Evolutionary conservation across 2,888 invertebrate genomes (phyloP).

Genomic region (Mythimna pallens): DNA sequence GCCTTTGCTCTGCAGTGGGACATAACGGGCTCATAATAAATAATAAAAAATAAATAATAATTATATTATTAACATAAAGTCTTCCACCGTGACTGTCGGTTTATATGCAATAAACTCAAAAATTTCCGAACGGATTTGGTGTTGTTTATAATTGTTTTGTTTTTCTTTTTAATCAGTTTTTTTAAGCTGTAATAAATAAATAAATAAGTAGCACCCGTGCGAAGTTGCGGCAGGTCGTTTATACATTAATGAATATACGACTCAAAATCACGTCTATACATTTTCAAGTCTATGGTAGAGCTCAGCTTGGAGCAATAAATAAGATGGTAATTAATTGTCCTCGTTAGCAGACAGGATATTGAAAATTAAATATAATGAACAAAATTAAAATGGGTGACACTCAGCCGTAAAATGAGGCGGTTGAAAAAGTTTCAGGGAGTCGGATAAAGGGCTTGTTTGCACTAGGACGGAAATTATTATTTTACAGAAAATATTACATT

Average conservation of each 20-base stretch:
- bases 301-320: constrained; percentile 59
- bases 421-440: constrained; percentile 24
- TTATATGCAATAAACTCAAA: too few species aligned
- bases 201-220: too few species aligned
- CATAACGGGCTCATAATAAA: too few species aligned
- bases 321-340: constrained; percentile 63
- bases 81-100: too few species aligned
- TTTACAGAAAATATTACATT: not conserved
- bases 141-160: too few species aligned
- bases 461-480: not conserved
- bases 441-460: constrained; percentile 26
- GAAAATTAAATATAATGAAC: constrained; percentile 56
- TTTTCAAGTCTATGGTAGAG: constrained; percentile 21
- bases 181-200: too few species aligned
- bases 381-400: constrained; percentile 51
- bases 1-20: too few species aligned
- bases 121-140: too few species aligned
- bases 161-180: too few species aligned
- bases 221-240: too few species aligned
- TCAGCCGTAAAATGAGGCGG: constrained; percentile 35
- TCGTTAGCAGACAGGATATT: constrained; percentile 59
- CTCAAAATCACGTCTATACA: not conserved
- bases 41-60: too few species aligned
- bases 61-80: too few species aligned
- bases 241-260: not conserved